Percentiles rank a stretch among this genome's conserved stretches.
These are phyloP conservation scores for Anarsia innoxiella DNA, from an alignment of 2,888 invertebrate genomes.

Conservation along the genomic window DNA sequence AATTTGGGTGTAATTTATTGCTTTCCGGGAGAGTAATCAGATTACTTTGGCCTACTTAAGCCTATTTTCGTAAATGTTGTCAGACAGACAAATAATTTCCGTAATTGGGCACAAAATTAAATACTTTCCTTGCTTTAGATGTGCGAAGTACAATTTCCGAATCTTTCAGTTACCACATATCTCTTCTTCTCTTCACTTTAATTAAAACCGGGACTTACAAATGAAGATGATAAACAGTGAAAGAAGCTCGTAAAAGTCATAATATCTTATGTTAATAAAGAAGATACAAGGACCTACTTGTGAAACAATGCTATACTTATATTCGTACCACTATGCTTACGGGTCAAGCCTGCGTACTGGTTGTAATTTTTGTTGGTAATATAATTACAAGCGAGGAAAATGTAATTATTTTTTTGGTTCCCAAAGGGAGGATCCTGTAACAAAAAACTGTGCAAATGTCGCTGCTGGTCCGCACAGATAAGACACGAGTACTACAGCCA, in stretches of 20 bases:
- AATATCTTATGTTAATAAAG: too few species aligned
- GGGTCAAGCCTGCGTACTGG: too few species aligned
- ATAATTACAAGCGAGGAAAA: conserved; percentile 13
- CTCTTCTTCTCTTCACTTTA: not conserved
- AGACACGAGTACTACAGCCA: conserved; percentile 18
- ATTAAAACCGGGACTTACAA: not conserved
- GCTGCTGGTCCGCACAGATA: conserved; percentile 21
- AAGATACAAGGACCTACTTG: too few species aligned
- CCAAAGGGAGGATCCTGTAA: conserved; percentile 11
- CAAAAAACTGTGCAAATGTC: conserved; percentile 17
- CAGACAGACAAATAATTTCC: conserved; percentile 6
- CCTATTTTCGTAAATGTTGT: conserved; percentile 4
- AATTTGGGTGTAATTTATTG: conserved; percentile 9
- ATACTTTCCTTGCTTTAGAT: not conserved
- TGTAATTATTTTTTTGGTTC: conserved; percentile 11
- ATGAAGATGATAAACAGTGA: not conserved
- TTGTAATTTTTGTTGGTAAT: conserved; percentile 11
- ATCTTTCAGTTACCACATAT: not conserved
- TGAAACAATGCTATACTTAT: too few species aligned
- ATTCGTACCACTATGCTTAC: too few species aligned
- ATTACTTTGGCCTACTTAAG: conserved; percentile 8
- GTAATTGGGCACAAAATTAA: conserved; percentile 4
- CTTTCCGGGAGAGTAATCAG: conserved; percentile 7
- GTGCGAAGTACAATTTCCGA: not conserved
- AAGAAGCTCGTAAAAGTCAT: too few species aligned